Percentiles rank a stretch among this genome's conserved stretches.
Conservation (phyloP, 2,113 vertebrate genomes). For the Penelope pileata region DNA sequence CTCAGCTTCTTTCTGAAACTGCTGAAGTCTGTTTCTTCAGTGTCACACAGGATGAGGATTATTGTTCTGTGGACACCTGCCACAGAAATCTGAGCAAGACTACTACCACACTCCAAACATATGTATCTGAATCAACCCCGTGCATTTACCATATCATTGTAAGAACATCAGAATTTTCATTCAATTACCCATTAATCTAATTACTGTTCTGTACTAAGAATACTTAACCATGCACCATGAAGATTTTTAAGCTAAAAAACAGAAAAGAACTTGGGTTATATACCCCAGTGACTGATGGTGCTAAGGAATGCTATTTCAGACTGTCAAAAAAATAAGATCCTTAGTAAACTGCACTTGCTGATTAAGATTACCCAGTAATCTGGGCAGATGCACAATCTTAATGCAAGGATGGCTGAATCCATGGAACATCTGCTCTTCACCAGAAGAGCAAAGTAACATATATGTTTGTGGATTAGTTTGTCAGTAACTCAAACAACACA, state of each 20-base stretch:
- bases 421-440: rapidly evolving
- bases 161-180: neutral
- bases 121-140: neutral
- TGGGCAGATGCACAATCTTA: neutral
- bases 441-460: neutral
- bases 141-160: neutral
- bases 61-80: neutral
- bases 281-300: neutral
- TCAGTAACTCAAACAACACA: neutral
- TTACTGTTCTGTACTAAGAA: neutral
- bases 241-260: neutral
- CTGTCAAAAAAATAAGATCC: neutral
- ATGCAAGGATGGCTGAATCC: neutral
- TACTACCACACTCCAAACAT: neutral
- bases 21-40: neutral
- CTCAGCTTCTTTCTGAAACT: neutral
- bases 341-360: neutral
- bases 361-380: neutral
- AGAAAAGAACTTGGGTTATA: neutral
- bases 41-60: neutral
- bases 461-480: neutral
- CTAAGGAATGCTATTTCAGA: neutral
- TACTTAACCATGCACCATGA: neutral
- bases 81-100: neutral
- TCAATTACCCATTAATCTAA: neutral